Evolutionary conservation across 2,888 invertebrate species (phyloP), one percentile per base, ranked within the genome.

Genomic region (Stictocephala bisonia): DNA sequence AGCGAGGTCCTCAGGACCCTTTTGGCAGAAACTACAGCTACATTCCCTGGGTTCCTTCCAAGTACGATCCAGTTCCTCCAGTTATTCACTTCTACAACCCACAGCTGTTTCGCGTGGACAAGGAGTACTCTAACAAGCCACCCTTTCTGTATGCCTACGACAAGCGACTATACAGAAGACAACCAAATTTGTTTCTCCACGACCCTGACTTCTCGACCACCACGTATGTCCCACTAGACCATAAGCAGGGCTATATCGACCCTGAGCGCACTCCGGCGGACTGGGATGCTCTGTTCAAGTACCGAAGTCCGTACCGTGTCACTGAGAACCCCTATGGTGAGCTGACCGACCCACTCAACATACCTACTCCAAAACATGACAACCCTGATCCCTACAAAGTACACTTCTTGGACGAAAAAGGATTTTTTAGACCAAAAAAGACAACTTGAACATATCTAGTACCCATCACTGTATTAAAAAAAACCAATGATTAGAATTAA

Each of bases 321-420:
- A 31, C 29, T 2, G 29, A 56, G 56, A 56, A 56, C 56, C 29
- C 56, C 3, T 56, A 31, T 27, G 56, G 56, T 6, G 56, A 56
- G n/a, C 29, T 29, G 29, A 56, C 56, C 1, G 56, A 9, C 15
- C 56, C 56, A 15, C 27, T 56, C 22, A 15, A 29, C 29, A 11
- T 56, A 9, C 56, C 56, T 31, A 56, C 56, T 6, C 56, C 56
- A 15, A 3, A 3, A 1, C 56, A 56, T 31, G 15, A 56, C 1
- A 31, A 56, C 29, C 56, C 56, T 1, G 56, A 56, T 18, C 56
- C 56, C 29, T 15, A 56, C n/a, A 56, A 56, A 24, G 56, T 56
- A 27, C 56, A 56, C 29, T 29, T 56, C 24, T 64, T 71, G 26
- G 66, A 41, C 51, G 26, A 27, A 24, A 29, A 73, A 29, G 68